These are phyloP conservation scores for Camponotus pennsylvanicus DNA, from an alignment of 1,140 invertebrate genomes.

Conservation along the genomic window DNA sequence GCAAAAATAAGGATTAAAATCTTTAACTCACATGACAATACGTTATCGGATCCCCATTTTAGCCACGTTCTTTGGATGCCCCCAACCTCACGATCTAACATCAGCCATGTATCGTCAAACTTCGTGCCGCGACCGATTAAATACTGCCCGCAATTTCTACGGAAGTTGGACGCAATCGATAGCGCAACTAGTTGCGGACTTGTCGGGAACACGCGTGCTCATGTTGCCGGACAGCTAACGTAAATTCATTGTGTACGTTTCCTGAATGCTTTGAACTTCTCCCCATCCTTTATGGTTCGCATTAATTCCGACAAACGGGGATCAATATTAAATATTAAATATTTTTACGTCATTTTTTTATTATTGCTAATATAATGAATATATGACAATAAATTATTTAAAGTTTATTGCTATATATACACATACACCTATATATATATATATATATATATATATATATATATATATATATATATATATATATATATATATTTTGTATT, in stretches of 20 bases:
- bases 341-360: neutral
- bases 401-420: neutral
- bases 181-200: conserved; percentile 58
- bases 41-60: conserved; percentile 25
- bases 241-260: conserved; percentile 49
- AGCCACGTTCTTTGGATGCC: neutral
- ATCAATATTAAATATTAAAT: neutral
- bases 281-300: neutral
- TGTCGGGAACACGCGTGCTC: conserved; percentile 30
- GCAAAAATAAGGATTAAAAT: neutral
- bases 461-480: neutral
- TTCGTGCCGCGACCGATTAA: conserved; percentile 37
- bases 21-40: neutral
- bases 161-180: conserved; percentile 52
- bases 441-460: no score
- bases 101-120: conserved; percentile 26
- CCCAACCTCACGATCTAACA: conserved; percentile 25
- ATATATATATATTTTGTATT: neutral
- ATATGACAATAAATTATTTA: neutral
- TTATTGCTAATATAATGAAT: neutral
- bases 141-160: conserved; percentile 44
- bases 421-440: neutral
- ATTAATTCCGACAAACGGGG: neutral
- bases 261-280: conserved; percentile 42
- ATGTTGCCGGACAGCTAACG: conserved; percentile 21